A percentile compares a stretch with the other conserved stretches of the same genome.
phyloP scores from a whole-genome alignment of 2,888 invertebrate genomes.

The Tenthredo notha region DNA sequence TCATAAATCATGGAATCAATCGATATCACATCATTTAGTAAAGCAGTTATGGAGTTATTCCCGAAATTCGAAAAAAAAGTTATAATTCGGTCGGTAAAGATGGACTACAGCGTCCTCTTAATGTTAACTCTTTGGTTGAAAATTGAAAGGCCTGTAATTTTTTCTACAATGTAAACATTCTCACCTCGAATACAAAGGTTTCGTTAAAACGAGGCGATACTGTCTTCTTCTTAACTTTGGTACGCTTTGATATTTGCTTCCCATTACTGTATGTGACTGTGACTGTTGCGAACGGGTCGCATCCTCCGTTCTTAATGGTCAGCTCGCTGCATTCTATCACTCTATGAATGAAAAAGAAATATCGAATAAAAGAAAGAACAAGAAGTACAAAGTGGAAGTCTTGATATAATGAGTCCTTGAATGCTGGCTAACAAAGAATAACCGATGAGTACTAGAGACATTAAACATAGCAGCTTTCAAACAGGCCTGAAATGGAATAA shows the following conservation, averaged over 20 bases:
- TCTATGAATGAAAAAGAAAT: conserved; percentile 72
- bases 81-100: too few relatives aligned
- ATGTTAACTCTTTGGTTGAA: neutral
- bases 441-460: neutral
- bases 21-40: too few relatives aligned
- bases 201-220: conserved; percentile 94
- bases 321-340: conserved; percentile 93
- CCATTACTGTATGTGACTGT: conserved; percentile 90
- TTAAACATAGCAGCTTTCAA: neutral
- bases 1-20: too few relatives aligned
- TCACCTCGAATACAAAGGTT: conserved; percentile 88
- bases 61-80: too few relatives aligned
- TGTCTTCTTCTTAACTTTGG: conserved; percentile 94
- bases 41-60: too few relatives aligned
- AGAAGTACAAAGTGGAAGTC: neutral
- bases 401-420: neutral
- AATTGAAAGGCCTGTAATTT: neutral
- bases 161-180: neutral
- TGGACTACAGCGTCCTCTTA: neutral
- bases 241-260: conserved; percentile 88
- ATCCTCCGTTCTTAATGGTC: conserved; percentile 93
- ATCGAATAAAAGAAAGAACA: conserved; percentile 44
- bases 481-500: neutral
- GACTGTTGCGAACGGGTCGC: conserved; percentile 94
- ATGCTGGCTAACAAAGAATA: neutral